Percentiles rank a stretch among this genome's conserved stretches.
phyloP scores from a whole-genome alignment of 2,113 vertebrate genomes.

The Vulpes lagopus region DNA sequence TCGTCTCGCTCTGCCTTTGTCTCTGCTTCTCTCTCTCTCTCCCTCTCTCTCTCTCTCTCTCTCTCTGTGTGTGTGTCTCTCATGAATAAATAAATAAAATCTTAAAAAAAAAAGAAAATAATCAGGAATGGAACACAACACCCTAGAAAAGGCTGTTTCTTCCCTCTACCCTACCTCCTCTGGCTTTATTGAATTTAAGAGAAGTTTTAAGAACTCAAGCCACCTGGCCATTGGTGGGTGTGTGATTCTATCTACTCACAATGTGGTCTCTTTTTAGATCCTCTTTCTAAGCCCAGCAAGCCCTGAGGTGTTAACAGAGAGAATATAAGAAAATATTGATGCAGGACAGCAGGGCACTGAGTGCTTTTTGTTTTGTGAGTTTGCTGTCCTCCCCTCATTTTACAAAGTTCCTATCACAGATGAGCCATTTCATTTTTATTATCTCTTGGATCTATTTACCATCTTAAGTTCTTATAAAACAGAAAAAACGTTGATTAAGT shows the following conservation, averaged over 20 bases:
- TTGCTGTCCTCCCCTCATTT: background rate
- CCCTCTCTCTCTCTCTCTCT: too few species aligned
- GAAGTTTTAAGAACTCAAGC: background rate
- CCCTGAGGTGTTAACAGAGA: background rate
- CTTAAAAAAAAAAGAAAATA: background rate
- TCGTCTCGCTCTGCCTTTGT: too few species aligned
- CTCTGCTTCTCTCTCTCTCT: too few species aligned
- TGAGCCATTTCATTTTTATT: background rate
- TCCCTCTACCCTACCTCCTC: background rate
- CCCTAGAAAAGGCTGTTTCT: background rate
- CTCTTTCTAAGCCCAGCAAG: background rate
- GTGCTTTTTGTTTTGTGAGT: background rate
- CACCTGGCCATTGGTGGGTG: background rate
- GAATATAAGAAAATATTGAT: background rate
- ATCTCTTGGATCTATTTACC: background rate
- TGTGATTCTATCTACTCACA: background rate
- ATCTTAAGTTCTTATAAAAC: background rate
- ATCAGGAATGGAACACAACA: background rate
- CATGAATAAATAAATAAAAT: too few species aligned
- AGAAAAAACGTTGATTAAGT: background rate
- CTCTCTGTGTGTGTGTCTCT: too few species aligned
- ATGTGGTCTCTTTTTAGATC: background rate
- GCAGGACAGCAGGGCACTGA: background rate
- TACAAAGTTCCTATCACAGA: background rate
- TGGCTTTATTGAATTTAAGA: conserved; percentile 9